Evolutionary conservation across 2,888 invertebrate genomes (phyloP).

Genomic region (Ormyrus thymus): DNA sequence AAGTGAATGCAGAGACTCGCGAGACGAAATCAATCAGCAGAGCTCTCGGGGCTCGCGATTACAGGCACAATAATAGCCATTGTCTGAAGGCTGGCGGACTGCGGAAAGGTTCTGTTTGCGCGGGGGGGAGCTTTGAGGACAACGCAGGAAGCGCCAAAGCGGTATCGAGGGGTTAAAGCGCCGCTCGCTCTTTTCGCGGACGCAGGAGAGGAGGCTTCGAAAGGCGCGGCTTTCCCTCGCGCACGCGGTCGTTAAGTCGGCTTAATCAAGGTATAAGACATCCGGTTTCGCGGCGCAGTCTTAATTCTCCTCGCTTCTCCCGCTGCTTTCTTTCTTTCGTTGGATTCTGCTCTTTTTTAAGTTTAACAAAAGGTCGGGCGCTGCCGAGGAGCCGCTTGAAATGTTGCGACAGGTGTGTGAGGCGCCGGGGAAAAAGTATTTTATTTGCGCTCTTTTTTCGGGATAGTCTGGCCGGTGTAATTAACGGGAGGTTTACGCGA

Average conservation of each 20-base stretch:
- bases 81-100: constrained; percentile 39
- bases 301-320: not conserved
- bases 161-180: constrained; percentile 42
- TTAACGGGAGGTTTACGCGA: constrained; percentile 20
- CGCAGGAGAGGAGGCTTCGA: not conserved
- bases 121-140: constrained; percentile 32
- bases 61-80: constrained; percentile 54
- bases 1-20: not conserved
- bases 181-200: constrained; percentile 14
- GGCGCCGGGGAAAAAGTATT: constrained; percentile 23
- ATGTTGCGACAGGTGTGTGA: constrained; percentile 51
- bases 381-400: constrained; percentile 15
- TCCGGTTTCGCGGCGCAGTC: constrained; percentile 28
- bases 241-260: constrained; percentile 45
- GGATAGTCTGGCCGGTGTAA: constrained; percentile 15
- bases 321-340: constrained; percentile 4
- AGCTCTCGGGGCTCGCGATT: not conserved
- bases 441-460: constrained; percentile 15
- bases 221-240: constrained; percentile 45
- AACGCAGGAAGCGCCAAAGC: constrained; percentile 45
- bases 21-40: constrained; percentile 50
- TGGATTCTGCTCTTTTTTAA: constrained; percentile 4
- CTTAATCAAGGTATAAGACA: constrained; percentile 50
- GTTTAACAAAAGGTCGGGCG: constrained; percentile 46
- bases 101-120: not conserved